phyloP scores from a whole-genome alignment of 2,113 vertebrate genomes.

The Hydrolagus affinis region DNA sequence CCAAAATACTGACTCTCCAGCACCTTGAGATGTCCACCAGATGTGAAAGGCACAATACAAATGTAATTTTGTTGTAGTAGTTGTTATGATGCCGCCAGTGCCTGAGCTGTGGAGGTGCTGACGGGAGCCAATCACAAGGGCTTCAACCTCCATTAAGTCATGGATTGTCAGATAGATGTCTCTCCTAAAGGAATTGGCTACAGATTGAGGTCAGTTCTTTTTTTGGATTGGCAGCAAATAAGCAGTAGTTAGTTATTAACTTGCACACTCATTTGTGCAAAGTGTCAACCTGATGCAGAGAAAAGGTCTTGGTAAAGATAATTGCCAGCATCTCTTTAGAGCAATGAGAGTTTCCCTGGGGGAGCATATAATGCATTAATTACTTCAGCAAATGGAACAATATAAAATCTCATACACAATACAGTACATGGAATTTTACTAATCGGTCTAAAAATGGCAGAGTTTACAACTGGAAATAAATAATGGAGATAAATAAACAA shows the following conservation, averaged over 20 bases:
- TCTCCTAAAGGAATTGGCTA: neutral
- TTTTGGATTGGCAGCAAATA: neutral
- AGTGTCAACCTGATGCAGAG: too few relatives aligned
- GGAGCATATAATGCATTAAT: neutral
- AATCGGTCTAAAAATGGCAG: neutral
- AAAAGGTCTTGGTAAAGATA: neutral
- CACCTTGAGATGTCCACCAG: too few relatives aligned
- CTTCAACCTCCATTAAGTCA: neutral
- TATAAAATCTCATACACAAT: neutral
- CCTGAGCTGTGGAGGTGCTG: too few relatives aligned
- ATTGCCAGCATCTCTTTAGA: neutral
- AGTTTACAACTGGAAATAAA: neutral
- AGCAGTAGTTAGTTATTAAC: neutral
- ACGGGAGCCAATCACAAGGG: too few relatives aligned
- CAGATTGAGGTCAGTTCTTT: neutral
- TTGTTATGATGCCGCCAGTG: too few relatives aligned
- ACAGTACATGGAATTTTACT: neutral
- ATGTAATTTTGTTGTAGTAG: too few relatives aligned
- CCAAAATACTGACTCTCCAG: too few relatives aligned
- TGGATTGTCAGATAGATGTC: neutral
- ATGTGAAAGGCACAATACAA: too few relatives aligned
- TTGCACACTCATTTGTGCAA: too few relatives aligned
- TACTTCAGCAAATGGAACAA: neutral
- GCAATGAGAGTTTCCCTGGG: neutral
- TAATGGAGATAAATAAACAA: neutral